phyloP scores from a whole-genome alignment of 2,797 vertebrate species.

The Steatocranus sp. region DNA sequence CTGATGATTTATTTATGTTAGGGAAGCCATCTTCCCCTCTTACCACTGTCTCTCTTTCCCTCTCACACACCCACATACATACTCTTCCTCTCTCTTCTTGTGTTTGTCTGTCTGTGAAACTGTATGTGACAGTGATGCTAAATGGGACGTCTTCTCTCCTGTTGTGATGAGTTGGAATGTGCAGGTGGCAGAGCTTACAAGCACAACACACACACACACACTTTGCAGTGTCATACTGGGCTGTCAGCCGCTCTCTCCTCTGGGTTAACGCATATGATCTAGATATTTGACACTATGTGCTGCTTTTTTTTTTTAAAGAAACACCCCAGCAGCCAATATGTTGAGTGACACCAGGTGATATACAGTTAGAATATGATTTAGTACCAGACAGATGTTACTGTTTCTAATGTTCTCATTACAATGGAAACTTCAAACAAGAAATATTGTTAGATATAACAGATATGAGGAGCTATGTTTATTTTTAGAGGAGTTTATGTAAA shows the following conservation, averaged over 20 bases:
- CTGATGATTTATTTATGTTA: constrained; percentile 65
- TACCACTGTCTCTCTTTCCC: not conserved
- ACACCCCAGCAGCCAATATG: not conserved
- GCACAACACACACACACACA: not conserved
- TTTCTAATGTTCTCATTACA: not conserved
- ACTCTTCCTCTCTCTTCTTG: constrained; percentile 10
- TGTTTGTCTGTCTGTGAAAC: constrained; percentile 53
- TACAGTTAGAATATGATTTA: not conserved
- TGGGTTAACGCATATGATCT: constrained; percentile 8
- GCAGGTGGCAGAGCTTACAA: constrained; percentile 32
- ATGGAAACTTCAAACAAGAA: not conserved
- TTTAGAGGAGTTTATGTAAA: not conserved
- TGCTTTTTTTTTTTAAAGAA: not conserved
- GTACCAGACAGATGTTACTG: not conserved
- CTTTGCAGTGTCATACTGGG: constrained; percentile 8
- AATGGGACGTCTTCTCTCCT: constrained; percentile 41
- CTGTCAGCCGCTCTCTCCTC: constrained; percentile 2
- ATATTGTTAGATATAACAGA: not conserved
- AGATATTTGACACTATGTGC: not conserved
- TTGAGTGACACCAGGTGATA: not conserved
- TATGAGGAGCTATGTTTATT: not conserved
- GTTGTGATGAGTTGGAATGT: constrained; percentile 44
- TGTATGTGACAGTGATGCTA: constrained; percentile 61
- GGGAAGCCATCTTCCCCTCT: constrained; percentile 28
- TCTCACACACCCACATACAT: not conserved